Conservation (phyloP, 2,888 invertebrate genomes). For the Reticulitermes lucifugus region DNA sequence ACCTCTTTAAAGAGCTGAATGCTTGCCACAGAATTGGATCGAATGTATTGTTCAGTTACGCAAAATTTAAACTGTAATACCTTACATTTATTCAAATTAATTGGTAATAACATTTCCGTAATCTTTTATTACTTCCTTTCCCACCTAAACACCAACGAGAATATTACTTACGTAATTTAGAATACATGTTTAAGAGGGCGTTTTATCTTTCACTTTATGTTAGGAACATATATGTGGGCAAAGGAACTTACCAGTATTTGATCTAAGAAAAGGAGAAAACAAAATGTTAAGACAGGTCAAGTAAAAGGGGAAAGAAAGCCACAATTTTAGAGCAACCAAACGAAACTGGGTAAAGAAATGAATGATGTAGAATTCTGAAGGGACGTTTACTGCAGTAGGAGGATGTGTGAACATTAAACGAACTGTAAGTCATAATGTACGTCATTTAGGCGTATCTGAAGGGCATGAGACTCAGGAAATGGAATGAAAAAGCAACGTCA, state of each 20-base stretch:
- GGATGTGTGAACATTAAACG: conserved; percentile 14
- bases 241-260: background rate
- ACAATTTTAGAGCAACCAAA: background rate
- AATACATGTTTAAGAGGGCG: background rate
- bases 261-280: background rate
- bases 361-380: background rate
- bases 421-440: background rate
- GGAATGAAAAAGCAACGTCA: background rate
- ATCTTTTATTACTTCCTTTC: background rate
- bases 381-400: background rate
- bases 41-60: background rate
- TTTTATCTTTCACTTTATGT: background rate
- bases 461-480: background rate
- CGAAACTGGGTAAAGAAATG: background rate
- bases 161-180: background rate
- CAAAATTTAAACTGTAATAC: background rate
- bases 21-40: background rate
- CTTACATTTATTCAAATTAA: background rate
- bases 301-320: background rate
- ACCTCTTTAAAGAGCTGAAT: background rate
- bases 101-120: background rate
- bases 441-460: conserved; percentile 5
- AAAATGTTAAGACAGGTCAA: background rate
- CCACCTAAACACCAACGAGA: background rate
- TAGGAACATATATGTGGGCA: background rate